A percentile compares a stretch with the other conserved stretches of the same genome.
Evolutionary conservation across 2,888 invertebrate species (phyloP).

Genomic region (Steinernema scapterisci): DNA sequence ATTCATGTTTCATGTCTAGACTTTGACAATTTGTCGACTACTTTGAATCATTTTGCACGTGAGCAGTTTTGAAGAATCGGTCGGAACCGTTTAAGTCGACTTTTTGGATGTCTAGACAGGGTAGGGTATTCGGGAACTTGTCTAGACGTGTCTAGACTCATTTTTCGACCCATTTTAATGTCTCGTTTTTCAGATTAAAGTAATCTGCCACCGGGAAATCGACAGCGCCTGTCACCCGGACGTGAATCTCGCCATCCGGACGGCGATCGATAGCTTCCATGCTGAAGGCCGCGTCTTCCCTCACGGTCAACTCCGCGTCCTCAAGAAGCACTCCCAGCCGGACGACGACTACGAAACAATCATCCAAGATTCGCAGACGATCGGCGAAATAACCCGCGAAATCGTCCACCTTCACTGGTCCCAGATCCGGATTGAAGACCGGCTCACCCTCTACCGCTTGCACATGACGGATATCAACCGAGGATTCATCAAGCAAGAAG

Average conservation of each 20-base stretch:
- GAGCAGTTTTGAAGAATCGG: too few relatives aligned
- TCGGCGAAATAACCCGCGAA: not conserved
- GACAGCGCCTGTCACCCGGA: slow-evolving; percentile 40
- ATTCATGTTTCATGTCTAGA: too few relatives aligned
- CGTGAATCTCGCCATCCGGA: slow-evolving; percentile 49
- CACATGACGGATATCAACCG: slow-evolving; percentile 9
- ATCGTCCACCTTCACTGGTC: slow-evolving; percentile 18
- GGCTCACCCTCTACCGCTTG: not conserved
- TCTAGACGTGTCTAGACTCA: too few relatives aligned
- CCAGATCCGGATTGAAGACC: not conserved
- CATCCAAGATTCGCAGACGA: not conserved
- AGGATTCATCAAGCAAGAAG: too few relatives aligned
- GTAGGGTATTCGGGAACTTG: too few relatives aligned
- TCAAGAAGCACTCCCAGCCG: not conserved
- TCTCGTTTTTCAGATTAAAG: slow-evolving; percentile 38
- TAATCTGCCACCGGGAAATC: slow-evolving; percentile 50
- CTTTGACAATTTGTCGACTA: too few relatives aligned
- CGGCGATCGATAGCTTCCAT: slow-evolving; percentile 51
- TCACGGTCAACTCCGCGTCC: slow-evolving; percentile 51
- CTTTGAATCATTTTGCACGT: too few relatives aligned
- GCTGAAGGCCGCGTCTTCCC: slow-evolving; percentile 60
- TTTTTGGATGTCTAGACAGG: not conserved
- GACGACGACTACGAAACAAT: not conserved
- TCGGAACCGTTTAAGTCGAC: too few relatives aligned
- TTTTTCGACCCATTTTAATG: not conserved